Conservation (phyloP, 2,888 invertebrate genomes). For the Myopa testacea region DNA sequence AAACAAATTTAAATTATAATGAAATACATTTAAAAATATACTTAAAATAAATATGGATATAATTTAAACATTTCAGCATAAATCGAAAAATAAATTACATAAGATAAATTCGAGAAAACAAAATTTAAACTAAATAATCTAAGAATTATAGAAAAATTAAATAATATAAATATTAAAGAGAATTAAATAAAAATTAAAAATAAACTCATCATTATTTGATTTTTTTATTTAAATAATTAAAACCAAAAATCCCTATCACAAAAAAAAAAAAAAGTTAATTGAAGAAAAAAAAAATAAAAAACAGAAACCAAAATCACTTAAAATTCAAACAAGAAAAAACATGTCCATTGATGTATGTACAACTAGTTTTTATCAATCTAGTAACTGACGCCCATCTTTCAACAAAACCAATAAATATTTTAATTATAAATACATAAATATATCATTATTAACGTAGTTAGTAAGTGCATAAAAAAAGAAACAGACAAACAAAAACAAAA, state of each 20-base stretch:
- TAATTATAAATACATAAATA: not conserved
- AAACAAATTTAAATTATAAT: not conserved
- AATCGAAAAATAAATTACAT: conserved; percentile 6
- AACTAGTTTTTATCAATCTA: conserved; percentile 2
- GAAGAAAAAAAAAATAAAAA: not conserved
- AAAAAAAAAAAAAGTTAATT: not conserved
- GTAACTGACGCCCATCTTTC: conserved; percentile 9
- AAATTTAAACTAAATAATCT: not conserved
- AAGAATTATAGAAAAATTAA: not conserved
- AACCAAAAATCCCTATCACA: not conserved
- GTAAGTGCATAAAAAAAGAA: too few species aligned
- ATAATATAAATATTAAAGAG: not conserved
- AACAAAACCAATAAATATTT: not conserved
- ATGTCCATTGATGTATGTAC: conserved; percentile 18
- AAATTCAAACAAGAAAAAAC: too few species aligned
- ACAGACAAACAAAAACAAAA: not conserved
- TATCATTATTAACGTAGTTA: not conserved
- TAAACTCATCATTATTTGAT: too few species aligned
- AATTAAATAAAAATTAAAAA: not conserved
- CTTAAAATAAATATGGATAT: not conserved
- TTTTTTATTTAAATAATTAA: not conserved
- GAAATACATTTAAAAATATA: not conserved
- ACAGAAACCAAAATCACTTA: not conserved
- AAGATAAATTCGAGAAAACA: not conserved
- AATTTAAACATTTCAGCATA: not conserved